Evolutionary conservation across 2,113 vertebrate species (phyloP), one percentile per base, ranked within the genome.

Genomic region (Seriola dumerili): DNA sequence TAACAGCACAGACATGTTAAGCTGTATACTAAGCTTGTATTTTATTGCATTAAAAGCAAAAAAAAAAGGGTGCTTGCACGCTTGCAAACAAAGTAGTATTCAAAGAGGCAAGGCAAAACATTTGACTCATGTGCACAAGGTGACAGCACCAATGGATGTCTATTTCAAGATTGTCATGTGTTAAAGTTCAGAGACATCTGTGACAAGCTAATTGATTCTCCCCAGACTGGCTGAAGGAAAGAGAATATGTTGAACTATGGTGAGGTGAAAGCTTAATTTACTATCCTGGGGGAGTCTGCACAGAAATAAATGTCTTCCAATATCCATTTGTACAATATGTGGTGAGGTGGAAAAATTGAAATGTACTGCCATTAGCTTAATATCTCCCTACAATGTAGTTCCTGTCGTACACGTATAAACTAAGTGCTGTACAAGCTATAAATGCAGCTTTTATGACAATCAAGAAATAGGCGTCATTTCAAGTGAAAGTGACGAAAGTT

Each of bases 401-500:
- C 36, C 42, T 48, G 64, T 50, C 67, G 29, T 55, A 17, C 21
- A 13, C 19, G 23, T 67, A 36, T 38, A 61, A 57, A 81, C 21
- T 61, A 46, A 68, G 61, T 21, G 64, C 4, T 34, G 62, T 32
- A 70, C 29, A 64, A 5, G 16, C 32, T 64, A 48, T 68, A 40
- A 85, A 80, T 55, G 58, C 29, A 54, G 68, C 36, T 65, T 54
- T 74, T 72, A 69, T 83, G 89, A 78, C 88, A 89, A 88, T 90
- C 84, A 0, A 81, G 83, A 84, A 92, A 93, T 86, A 77, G 73
- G 48, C 84, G 23, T 90, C 85, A 80, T 66, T 92, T 92, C 80
- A 93, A 89, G 85, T 90, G 90, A 95, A 95, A 94, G 88, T 81
- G 72, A 55, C 7, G 44, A 34, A 78, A 64, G 76, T 88, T 85